Evolutionary conservation across 1,140 invertebrate species (phyloP).

Genomic region (Drosophila busckii): DNA sequence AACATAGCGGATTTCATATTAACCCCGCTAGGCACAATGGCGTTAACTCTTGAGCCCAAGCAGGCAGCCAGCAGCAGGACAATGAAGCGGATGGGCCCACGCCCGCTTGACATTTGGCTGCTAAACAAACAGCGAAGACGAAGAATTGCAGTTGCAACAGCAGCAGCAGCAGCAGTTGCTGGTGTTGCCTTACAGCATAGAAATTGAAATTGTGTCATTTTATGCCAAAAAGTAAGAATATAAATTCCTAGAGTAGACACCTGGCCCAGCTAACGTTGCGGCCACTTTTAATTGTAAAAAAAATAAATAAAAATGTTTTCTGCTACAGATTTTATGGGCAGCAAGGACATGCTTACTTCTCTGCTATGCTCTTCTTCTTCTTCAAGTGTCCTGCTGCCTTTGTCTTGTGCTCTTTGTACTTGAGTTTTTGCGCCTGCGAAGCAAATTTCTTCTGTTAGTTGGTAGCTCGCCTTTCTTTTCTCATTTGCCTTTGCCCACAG

Average conservation of each 20-base stretch:
- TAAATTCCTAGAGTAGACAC: too few relatives aligned
- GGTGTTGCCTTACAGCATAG: constrained; percentile 66
- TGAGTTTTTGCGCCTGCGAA: constrained; percentile 65
- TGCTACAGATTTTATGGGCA: too few relatives aligned
- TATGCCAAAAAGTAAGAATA: too few relatives aligned
- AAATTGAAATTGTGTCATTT: constrained; percentile 73
- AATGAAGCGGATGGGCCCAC: constrained; percentile 64
- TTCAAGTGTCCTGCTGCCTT: not conserved
- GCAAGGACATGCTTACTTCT: constrained; percentile 15
- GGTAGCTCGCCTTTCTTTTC: constrained; percentile 48
- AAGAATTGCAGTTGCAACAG: constrained; percentile 3
- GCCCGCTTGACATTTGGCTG: constrained; percentile 75
- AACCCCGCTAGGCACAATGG: constrained; percentile 38
- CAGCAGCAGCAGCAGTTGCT: constrained; percentile 37
- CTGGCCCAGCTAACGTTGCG: too few relatives aligned
- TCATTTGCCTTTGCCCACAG: constrained; percentile 12
- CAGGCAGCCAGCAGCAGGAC: constrained; percentile 34
- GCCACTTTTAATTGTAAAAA: too few relatives aligned
- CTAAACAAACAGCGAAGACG: constrained; percentile 49
- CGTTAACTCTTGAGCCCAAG: constrained; percentile 57
- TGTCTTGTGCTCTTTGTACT: constrained; percentile 46
- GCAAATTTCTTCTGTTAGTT: constrained; percentile 50
- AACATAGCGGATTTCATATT: constrained; percentile 59
- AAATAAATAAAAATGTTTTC: too few relatives aligned
- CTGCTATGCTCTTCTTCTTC: not conserved